Base-by-base conservation (phyloP, 2,797 vertebrate genomes). In the Rallus crepitans region DNA sequence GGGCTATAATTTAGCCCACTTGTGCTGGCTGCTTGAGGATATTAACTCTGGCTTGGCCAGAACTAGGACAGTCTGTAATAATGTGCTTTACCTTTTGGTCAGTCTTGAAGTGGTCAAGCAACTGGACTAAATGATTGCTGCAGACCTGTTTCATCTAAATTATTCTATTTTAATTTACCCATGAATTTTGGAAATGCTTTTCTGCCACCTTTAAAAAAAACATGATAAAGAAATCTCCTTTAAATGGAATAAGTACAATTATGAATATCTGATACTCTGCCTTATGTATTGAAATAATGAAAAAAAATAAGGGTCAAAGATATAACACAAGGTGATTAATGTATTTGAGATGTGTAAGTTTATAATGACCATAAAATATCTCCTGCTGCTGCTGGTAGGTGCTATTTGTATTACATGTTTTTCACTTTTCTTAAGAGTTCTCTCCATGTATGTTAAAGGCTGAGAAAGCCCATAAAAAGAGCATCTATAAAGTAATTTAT, bases 391-490 rank as follows among this genome's bases (percentile, higher is more conserved):
- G 11, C n/a, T 82, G 42, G 7, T 42, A 40, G 3, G 7, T 17
- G 1, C 4, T 64, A 17, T 7, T 73, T 79, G 4, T 40, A 57
- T 30, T 53, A 12, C 11, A 20, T 17, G 16, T 5, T 5, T 76
- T 75, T 63, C 14, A 57, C 2, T 71, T 57, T 30, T 27, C 3
- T 47, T 55, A 50, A 55, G 25, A 17, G 2, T 61, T 80, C 40
- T 80, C 7, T 71, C 14, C 9, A 39, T 2, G 0, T 5, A 40
- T 40, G 11, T 11, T 18, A 6, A 15, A 37, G 16, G 5, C 8
- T 40, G 37, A 84, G n/a, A n/a, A 77, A 53, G 5, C 9, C n/a
- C 35, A 37, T 2, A 76, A 12, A 78, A 78, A 82, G 2, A 37
- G 1, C 13, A 25, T 9, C 15, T 50, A 50, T 31, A 69, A 78